Evolutionary conservation across 2,888 invertebrate species (phyloP), one percentile per base, ranked within the genome.

Genomic region (Syrista parreyssii): DNA sequence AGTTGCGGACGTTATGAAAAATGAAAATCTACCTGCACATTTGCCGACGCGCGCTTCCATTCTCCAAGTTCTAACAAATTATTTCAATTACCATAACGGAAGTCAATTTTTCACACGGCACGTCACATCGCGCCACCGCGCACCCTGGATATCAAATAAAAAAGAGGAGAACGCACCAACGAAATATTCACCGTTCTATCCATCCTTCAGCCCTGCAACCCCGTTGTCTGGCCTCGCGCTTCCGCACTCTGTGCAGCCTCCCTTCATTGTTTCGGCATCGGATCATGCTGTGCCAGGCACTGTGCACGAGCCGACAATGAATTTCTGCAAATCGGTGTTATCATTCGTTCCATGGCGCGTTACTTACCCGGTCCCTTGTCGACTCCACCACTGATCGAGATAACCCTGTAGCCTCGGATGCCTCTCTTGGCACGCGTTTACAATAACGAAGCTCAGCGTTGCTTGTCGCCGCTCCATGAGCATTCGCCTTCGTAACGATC

Each of bases 1-100:
- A 75, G 77, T 76, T 78, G 76, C 23, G 78, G 73, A 76, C 76
- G 77, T 80, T 79, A 77, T 83, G 81, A 83, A 79, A 83, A 83
- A 79, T 82, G 79, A 55, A 23, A 23, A 23, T 55, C 2, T 55
- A 55, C 55, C 55, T 23, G 23, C 9, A 36, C 36, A 12, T 36
- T 55, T 23, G 1, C 23, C 0, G 40, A 55, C 23, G 9, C 23
- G 40, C 23, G 40, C 9, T 55, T 6, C 55, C 23, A 6, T 55
- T 15, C 6, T 55, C 23, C 36, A 68, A 36, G 73, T 55, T 77
- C 68, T 78, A 71, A 40, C 79, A 77, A 82, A 82, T 83, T 82
- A 83, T 81, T 79, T 76, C 77, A 80, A 80, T 80, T 80, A 81
- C 80, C 80, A 79, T 78, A 79, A 55, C 32, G 76, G 73, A 35